Conservation (phyloP, 2,888 invertebrate species). For the Zootermopsis nevadensis region DNA sequence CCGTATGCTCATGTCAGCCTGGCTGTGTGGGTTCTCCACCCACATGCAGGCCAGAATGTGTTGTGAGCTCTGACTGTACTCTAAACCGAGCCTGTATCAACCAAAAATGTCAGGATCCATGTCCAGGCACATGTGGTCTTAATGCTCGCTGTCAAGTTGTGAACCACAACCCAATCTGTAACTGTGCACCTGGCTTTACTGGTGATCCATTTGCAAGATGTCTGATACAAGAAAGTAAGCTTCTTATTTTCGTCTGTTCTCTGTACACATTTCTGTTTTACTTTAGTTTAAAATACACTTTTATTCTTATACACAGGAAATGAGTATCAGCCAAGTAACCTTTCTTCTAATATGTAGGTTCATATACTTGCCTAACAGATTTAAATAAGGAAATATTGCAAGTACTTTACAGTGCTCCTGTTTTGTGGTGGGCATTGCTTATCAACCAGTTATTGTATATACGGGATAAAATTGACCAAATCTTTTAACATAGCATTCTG, state of each 20-base stretch:
- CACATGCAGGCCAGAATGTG: conserved; percentile 81
- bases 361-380: too few relatives aligned
- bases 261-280: conserved; percentile 30
- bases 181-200: conserved; percentile 59
- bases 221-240: conserved; percentile 72
- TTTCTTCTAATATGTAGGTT: too few relatives aligned
- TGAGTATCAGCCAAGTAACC: background rate
- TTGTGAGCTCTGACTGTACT: conserved; percentile 81
- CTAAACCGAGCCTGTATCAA: conserved; percentile 80
- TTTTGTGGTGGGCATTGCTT: too few relatives aligned
- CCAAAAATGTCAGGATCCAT: conserved; percentile 82
- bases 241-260: conserved; percentile 45
- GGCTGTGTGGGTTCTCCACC: conserved; percentile 81
- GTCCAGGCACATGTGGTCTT: conserved; percentile 79
- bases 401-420: too few relatives aligned
- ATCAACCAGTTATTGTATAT: too few relatives aligned
- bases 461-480: too few relatives aligned
- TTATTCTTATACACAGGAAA: background rate
- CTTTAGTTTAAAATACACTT: background rate
- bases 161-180: conserved; percentile 78
- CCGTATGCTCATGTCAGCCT: conserved; percentile 80
- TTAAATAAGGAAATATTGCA: too few relatives aligned
- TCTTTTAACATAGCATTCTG: too few relatives aligned
- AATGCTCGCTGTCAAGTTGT: conserved; percentile 83
- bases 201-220: conserved; percentile 59